These are phyloP conservation scores for Lasioglossum villosulum DNA, from an alignment of 2,888 invertebrate species.

Conservation along the genomic window DNA sequence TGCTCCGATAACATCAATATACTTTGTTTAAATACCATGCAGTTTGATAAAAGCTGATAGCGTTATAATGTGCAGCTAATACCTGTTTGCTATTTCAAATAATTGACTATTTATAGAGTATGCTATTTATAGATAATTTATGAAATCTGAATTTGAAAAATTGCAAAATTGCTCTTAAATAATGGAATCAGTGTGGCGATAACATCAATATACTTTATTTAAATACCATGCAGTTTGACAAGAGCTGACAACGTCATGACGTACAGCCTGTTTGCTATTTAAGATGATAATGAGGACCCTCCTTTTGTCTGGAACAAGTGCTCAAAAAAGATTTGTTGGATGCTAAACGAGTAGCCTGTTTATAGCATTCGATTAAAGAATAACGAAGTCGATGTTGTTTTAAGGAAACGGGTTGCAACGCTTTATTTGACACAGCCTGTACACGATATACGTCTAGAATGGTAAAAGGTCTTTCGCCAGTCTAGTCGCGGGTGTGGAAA, in stretches of 20 bases:
- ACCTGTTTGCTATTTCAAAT: no score
- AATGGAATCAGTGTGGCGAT: no score
- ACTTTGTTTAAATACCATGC: no score
- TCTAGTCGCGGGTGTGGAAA: slow-evolving; percentile 51
- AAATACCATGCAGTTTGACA: neutral
- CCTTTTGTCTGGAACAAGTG: neutral
- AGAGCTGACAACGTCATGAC: neutral
- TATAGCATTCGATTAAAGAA: neutral
- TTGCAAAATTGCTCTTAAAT: no score
- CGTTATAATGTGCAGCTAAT: no score
- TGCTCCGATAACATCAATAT: no score
- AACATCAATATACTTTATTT: no score
- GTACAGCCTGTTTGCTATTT: neutral
- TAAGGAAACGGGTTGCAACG: neutral
- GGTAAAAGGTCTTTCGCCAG: slow-evolving; percentile 20
- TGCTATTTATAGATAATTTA: no score
- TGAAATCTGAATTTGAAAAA: no score
- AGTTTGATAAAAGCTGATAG: no score
- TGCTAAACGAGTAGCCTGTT: neutral
- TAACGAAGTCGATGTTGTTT: neutral
- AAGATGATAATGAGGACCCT: neutral
- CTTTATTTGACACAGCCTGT: neutral
- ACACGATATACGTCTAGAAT: neutral
- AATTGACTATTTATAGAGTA: no score
- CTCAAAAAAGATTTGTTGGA: neutral